Evolutionary conservation across 1,140 invertebrate genomes (phyloP).

Genomic region (Bombus confusus): DNA sequence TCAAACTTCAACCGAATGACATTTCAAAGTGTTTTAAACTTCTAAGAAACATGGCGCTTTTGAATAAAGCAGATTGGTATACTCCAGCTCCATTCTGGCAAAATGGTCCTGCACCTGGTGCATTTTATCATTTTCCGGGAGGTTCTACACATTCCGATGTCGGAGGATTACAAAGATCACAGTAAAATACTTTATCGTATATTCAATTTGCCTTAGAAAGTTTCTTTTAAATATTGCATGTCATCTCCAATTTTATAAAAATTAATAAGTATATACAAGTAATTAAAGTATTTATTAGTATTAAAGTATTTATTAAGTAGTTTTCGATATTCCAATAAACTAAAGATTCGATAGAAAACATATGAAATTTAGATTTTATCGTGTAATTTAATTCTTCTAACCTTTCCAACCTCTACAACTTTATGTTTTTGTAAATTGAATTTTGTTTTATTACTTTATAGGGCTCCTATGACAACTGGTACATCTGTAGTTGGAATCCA

Average conservation of each 20-base stretch:
- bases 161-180: conserved; percentile 83
- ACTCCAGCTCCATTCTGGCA: conserved; percentile 85
- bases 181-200: conserved; percentile 80
- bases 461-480: conserved; percentile 93
- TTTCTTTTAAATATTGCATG: conserved; percentile 39
- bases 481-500: conserved; percentile 94
- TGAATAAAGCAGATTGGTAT: conserved; percentile 61
- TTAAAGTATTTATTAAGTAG: not conserved
- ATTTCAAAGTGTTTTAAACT: conserved; percentile 43
- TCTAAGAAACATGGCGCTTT: conserved; percentile 71
- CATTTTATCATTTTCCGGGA: conserved; percentile 88
- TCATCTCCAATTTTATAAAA: conserved; percentile 37
- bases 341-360: not conserved
- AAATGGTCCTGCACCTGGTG: conserved; percentile 88
- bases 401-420: not conserved
- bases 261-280: not conserved
- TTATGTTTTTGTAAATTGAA: not conserved
- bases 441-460: conserved; percentile 76
- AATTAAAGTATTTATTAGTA: not conserved
- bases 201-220: not conserved
- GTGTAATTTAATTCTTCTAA: not conserved
- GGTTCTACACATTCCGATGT: conserved; percentile 71
- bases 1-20: conserved; percentile 7
- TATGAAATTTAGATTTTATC: too few species aligned
- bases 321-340: not conserved